Base-by-base conservation (phyloP, 2,888 invertebrate species). In the Eumacrocentrus americanus region DNA sequence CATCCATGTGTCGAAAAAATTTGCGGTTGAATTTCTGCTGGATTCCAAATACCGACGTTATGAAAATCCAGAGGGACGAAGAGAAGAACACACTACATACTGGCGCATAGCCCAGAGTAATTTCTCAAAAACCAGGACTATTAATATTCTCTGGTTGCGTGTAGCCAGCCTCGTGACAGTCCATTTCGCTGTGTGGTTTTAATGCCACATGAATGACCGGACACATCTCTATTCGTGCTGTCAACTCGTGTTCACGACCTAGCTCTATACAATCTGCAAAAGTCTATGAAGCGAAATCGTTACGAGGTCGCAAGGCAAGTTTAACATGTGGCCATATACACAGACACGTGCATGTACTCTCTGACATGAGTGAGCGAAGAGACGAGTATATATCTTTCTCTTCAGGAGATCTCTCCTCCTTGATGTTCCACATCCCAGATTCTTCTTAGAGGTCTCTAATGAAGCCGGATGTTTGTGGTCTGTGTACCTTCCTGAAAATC, bases 201-300 rank as follows among this genome's bases (percentile, higher is more conserved):
- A 42, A 53, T 42, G 12, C 40, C 9, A 9, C 25, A 53, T 25
- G 18, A 53, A 53, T 53, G 53, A 29, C 40, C 23, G 18, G 40
- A 16, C 16, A 14, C 40, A 40, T 53, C 42, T 40, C 16, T 23
- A 53, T 23, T 16, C 40, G 23, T 9, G 11, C 29, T 42, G 53
- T 53, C 42, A 53, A 53, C 12, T 25, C 46, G n/a, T 42, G n/a
- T 42, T 42, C 35, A 38, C 14, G 38, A 25, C 22, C 14, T 35
- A 22, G 4, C 35, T 12, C 22, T 25, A 37, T 22, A 38, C 34
- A 51, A 51, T 20, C 20, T 51, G 51, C 11, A 51, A 29, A 25
- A 53, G 6, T 53, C 22, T 53, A n/a, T 42, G 25, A n/a, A 52
- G 50, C 38, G 51, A 53, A 42, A 53, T 42, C 12, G 42, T 53